Conservation (phyloP, 2,888 invertebrate species). For the Strigamia transsilvanica region DNA sequence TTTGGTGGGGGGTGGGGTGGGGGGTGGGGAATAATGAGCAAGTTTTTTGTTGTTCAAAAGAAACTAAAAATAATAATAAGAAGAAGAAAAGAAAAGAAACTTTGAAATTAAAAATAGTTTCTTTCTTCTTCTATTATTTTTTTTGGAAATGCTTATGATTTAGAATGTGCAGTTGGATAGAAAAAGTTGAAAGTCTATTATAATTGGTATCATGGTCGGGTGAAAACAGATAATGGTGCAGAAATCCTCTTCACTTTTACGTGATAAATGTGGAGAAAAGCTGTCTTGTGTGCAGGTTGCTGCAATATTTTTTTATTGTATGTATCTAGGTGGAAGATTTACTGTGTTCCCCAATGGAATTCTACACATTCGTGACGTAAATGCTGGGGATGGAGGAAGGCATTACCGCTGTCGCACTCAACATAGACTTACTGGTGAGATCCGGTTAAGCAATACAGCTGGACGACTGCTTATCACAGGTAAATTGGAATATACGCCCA, state of each 20-base stretch:
- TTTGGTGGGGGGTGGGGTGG: no score
- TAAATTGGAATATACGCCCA: constrained; percentile 66
- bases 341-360: constrained; percentile 94
- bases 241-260: constrained; percentile 32
- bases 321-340: constrained; percentile 85
- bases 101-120: neutral
- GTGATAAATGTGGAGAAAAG: constrained; percentile 49
- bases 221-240: constrained; percentile 33
- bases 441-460: constrained; percentile 89
- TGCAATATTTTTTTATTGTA: constrained; percentile 39
- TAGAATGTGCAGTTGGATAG: constrained; percentile 36
- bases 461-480: constrained; percentile 94
- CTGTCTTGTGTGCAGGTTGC: constrained; percentile 36
- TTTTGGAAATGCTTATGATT: neutral
- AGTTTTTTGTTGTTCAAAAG: neutral
- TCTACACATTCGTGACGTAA: constrained; percentile 92
- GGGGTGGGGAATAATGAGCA: neutral
- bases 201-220: constrained; percentile 36
- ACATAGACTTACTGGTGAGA: constrained; percentile 91
- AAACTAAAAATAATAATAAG: neutral
- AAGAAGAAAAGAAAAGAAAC: neutral
- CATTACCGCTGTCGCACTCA: constrained; percentile 94
- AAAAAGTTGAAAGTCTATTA: constrained; percentile 31
- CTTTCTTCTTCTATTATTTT: neutral
- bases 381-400: constrained; percentile 87